A percentile compares a stretch with the other conserved stretches of the same genome.
These are phyloP conservation scores for Drosophila nr. perissopoda DNA, from an alignment of 2,888 invertebrate species.

Conservation along the genomic window DNA sequence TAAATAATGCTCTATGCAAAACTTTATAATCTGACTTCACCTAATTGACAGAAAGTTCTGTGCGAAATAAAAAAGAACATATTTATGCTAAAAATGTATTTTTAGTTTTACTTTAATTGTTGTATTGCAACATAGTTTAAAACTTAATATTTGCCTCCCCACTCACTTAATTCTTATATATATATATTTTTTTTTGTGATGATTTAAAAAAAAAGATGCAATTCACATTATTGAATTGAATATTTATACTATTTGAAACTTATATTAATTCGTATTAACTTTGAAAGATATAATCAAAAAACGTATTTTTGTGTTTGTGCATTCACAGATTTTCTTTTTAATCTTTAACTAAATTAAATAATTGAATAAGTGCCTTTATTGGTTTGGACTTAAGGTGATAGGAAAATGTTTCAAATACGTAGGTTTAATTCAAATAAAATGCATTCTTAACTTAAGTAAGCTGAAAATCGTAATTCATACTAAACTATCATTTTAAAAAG, in stretches of 20 bases:
- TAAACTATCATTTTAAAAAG: not conserved
- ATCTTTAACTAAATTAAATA: not conserved
- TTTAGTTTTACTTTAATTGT: not conserved
- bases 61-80: conserved; percentile 3
- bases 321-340: not conserved
- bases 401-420: not conserved
- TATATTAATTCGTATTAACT: not conserved
- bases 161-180: not conserved
- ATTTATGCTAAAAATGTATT: conserved; percentile 8
- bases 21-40: conserved; percentile 27
- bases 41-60: conserved; percentile 18
- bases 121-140: not conserved
- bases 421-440: not conserved
- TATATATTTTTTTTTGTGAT: not conserved
- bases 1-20: conserved; percentile 37
- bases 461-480: not conserved
- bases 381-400: not conserved
- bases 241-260: not conserved
- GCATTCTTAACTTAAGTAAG: not conserved
- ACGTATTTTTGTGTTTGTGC: not conserved
- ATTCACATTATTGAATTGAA: not conserved
- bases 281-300: not conserved
- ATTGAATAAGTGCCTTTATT: not conserved
- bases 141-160: not conserved
- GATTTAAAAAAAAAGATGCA: not conserved